These are phyloP conservation scores for Threskiornis aethiopicus DNA, from an alignment of 2,797 vertebrate species.

Conservation along the genomic window DNA sequence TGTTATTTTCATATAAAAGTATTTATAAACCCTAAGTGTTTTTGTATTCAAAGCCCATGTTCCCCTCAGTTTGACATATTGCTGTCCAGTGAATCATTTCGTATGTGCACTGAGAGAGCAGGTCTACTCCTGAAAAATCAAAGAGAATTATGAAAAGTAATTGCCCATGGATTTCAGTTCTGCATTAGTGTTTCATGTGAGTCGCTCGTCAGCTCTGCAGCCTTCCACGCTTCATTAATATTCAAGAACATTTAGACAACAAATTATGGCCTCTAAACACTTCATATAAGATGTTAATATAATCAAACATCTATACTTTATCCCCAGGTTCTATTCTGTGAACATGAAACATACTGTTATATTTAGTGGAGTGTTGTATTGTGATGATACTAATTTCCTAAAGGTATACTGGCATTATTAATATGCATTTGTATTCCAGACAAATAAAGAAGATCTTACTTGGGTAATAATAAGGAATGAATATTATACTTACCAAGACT, in stretches of 20 bases:
- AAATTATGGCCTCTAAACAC: background rate
- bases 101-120: background rate
- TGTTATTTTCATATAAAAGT: background rate
- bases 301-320: background rate
- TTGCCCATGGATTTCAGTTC: conserved; percentile 16
- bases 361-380: background rate
- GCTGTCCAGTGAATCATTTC: conserved; percentile 22
- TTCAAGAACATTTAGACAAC: background rate
- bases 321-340: background rate
- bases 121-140: conserved; percentile 37
- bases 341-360: background rate
- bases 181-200: background rate
- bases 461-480: background rate
- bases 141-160: conserved; percentile 55
- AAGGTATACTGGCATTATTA: background rate
- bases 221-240: conserved; percentile 24
- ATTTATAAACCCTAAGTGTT: background rate
- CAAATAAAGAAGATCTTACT: background rate
- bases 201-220: background rate
- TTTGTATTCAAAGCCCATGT: background rate
- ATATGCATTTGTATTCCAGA: background rate
- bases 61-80: background rate
- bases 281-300: background rate
- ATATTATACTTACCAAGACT: background rate
- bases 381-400: background rate